A percentile compares a stretch with the other conserved stretches of the same genome.
phyloP scores from a whole-genome alignment of 2,113 vertebrate genomes.

The Alligator sinensis region DNA sequence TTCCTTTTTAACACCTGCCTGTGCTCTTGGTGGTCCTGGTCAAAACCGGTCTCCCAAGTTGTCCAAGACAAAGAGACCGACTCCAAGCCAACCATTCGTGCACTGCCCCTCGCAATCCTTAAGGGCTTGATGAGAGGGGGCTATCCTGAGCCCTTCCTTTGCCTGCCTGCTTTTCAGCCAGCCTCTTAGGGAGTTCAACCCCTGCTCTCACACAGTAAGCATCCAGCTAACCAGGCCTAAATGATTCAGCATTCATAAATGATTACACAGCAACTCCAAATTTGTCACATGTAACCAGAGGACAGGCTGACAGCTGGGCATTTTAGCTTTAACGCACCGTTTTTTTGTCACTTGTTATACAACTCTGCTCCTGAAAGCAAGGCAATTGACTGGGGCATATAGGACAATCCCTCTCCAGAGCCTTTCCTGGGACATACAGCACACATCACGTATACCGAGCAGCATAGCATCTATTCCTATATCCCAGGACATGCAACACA shows the following conservation, averaged over 20 bases:
- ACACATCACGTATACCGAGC: too few relatives aligned
- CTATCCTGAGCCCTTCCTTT: background rate
- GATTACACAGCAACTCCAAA: background rate
- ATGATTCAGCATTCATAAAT: rapidly evolving
- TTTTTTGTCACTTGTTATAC: background rate
- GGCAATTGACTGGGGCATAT: too few relatives aligned
- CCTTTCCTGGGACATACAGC: too few relatives aligned
- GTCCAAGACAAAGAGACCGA: background rate
- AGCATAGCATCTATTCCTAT: too few relatives aligned
- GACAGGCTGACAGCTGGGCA: background rate
- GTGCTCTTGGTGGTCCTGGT: background rate
- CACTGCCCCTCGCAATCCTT: background rate
- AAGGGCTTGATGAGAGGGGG: rapidly evolving
- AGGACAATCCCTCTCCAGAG: too few relatives aligned
- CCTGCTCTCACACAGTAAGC: background rate
- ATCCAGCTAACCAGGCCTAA: background rate
- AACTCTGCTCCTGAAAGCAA: too few relatives aligned
- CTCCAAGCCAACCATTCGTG: background rate
- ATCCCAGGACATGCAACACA: too few relatives aligned
- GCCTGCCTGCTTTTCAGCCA: background rate
- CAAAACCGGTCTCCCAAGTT: background rate
- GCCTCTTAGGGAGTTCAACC: background rate
- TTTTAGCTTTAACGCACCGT: background rate
- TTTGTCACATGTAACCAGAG: background rate
- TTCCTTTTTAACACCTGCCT: too few relatives aligned